These are phyloP conservation scores for Hippocampus mohnikei DNA, from an alignment of 2,113 vertebrate genomes.

Conservation along the genomic window DNA sequence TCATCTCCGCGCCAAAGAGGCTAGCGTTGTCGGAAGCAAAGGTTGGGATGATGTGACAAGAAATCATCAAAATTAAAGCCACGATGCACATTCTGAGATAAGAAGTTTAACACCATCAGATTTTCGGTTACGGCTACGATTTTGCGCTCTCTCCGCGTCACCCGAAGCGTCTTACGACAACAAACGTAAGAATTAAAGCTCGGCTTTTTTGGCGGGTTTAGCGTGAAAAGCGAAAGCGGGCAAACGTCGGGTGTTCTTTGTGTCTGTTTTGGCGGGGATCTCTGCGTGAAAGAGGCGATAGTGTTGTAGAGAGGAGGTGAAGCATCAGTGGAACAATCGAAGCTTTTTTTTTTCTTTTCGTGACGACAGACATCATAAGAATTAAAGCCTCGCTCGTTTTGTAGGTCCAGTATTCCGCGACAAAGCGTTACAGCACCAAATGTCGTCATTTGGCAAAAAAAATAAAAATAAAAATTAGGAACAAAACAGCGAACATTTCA, in stretches of 20 bases:
- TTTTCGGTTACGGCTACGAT: neutral
- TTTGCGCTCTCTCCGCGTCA: too few relatives aligned
- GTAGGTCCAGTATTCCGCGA: slow-evolving; percentile 20
- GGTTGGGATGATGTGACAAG: neutral
- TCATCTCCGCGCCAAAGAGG: too few relatives aligned
- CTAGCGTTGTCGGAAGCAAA: neutral
- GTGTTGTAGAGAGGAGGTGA: slow-evolving; percentile 6
- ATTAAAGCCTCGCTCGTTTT: slow-evolving; percentile 1
- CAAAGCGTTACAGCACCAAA: slow-evolving; percentile 79
- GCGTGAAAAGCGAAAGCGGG: slow-evolving; percentile 16
- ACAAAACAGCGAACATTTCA: slow-evolving; percentile 57
- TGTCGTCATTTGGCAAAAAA: slow-evolving; percentile 77
- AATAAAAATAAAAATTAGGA: neutral
- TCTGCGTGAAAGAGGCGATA: slow-evolving; percentile 2
- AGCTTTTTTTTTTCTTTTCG: neutral
- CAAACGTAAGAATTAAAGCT: neutral
- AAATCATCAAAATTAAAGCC: neutral
- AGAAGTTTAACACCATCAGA: neutral
- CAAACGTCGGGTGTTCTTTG: slow-evolving; percentile 56
- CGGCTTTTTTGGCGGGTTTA: slow-evolving; percentile 56
- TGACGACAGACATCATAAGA: neutral
- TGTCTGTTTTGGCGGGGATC: neutral
- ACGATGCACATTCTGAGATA: too few relatives aligned
- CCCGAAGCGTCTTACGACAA: neutral
- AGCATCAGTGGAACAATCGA: neutral